A percentile compares a stretch with the other conserved stretches of the same genome.
phyloP scores from a whole-genome alignment of 2,888 invertebrate genomes.

The Eudemis profundana region DNA sequence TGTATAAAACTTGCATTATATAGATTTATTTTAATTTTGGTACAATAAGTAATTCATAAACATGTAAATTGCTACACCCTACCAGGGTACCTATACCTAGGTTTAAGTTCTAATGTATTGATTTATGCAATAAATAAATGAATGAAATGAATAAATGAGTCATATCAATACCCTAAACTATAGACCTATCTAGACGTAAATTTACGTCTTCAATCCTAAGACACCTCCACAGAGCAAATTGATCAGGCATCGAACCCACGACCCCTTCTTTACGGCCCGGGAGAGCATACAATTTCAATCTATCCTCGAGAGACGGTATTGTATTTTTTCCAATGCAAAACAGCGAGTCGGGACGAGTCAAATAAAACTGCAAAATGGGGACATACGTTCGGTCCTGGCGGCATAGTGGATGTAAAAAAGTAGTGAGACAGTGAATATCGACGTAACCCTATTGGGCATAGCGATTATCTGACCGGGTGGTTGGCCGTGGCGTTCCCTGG shows the following conservation, averaged over 20 bases:
- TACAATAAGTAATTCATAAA: no score
- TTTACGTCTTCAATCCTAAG: background rate
- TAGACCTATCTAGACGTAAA: constrained; percentile 5
- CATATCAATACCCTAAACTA: constrained; percentile 6
- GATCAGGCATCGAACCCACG: constrained; percentile 18
- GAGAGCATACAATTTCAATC: constrained; percentile 41
- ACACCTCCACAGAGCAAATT: constrained; percentile 2
- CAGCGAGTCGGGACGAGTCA: constrained; percentile 40
- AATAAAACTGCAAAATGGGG: constrained; percentile 43
- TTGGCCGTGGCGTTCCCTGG: no score
- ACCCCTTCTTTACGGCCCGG: constrained; percentile 26
- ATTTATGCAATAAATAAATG: no score
- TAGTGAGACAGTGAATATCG: background rate
- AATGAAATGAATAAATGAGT: background rate
- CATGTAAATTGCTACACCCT: no score
- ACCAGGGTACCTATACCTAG: no score
- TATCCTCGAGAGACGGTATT: constrained; percentile 42
- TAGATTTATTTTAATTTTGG: no score
- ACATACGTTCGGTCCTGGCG: constrained; percentile 17
- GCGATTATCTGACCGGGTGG: no score
- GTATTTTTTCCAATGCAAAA: constrained; percentile 45
- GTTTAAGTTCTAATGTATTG: no score
- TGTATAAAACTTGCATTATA: no score
- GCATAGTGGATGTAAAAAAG: background rate
- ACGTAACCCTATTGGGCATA: no score